phyloP scores from a whole-genome alignment of 1,140 invertebrate genomes.

The Lysiphlebus fabarum region DNA sequence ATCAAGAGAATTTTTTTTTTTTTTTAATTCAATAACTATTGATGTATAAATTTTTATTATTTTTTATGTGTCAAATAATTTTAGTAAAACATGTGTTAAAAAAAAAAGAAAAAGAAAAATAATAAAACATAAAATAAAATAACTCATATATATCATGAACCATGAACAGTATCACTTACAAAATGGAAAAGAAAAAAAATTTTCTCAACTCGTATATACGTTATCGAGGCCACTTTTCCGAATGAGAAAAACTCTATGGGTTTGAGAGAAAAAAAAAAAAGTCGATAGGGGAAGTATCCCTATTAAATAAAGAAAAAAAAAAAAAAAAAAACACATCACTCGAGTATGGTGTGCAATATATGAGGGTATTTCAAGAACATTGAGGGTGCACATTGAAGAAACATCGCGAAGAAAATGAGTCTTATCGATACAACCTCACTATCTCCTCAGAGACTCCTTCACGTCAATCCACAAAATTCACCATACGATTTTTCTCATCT shows the following conservation, averaged over 20 bases:
- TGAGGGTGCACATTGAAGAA: conserved; percentile 6
- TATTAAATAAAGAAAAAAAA: too few relatives aligned
- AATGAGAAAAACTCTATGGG: conserved; percentile 14
- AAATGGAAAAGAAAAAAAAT: conserved; percentile 5
- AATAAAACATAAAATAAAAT: background rate
- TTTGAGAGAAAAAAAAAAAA: background rate
- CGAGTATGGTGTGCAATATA: background rate
- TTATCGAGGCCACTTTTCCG: conserved; percentile 13
- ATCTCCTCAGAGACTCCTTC: background rate
- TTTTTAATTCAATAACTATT: too few relatives aligned
- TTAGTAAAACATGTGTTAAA: too few relatives aligned
- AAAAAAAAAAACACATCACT: too few relatives aligned
- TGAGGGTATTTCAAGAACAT: conserved; percentile 14
- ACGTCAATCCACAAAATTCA: background rate
- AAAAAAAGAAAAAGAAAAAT: too few relatives aligned
- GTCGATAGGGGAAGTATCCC: background rate
- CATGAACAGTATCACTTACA: background rate
- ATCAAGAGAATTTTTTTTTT: too few relatives aligned
- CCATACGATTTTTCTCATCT: conserved; percentile 2
- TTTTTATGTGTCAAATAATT: too few relatives aligned
- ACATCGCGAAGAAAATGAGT: conserved; percentile 10
- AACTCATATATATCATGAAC: background rate
- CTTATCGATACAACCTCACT: conserved; percentile 8
- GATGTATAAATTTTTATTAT: too few relatives aligned
- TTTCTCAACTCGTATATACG: conserved; percentile 2